Evolutionary conservation across 2,888 invertebrate species (phyloP), one percentile per base, ranked within the genome.

Genomic region (Abrostola tripartita): DNA sequence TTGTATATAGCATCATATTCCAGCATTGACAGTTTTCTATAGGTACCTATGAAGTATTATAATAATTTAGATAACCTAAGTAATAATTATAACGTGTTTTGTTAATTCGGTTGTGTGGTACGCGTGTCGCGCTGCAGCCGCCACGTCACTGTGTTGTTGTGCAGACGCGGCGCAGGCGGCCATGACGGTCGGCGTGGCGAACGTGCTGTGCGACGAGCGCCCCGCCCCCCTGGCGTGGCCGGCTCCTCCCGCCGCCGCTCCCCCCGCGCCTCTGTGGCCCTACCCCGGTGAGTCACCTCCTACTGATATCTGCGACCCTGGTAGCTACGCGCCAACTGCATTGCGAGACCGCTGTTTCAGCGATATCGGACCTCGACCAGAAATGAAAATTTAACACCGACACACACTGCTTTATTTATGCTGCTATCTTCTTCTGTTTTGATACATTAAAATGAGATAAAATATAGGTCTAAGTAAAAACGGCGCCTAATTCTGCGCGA

Each of bases 191-290:
- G 96, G 96, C 94, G 96, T 94, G 87, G 94, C 96, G 79, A 93
- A 96, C 87, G 93, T 96, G 87, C 95, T 96, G 79, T 96, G 96
- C 92, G 95, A 96, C 85, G 95, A 96, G 74, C 95, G 96, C 86
- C 89, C 95, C 92, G 95, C 95, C 86, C 95, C 94, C 53, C 90
- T 93, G 88, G 96, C 95, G 92, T 95, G 90, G 92, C 95, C 91
- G 82, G 95, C 95, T 77, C 95, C 90, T 85, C 94, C 91, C 85
- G 92, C 90, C 80, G 95, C 87, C 83, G 93, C 96, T 80, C 95
- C 96, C 86, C 95, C 96, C 86, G 96, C 96, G 59, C 96, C 97
- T 62, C 95, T 97, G 87, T 97, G 97, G 97, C 97, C 97, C 93
- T 97, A 97, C 95, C 97, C 97, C 96, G 95, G 94, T 93, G 86